Percentiles rank a stretch among this genome's conserved stretches.
These are phyloP conservation scores for Andricus curvator DNA, from an alignment of 2,888 invertebrate genomes.

Conservation along the genomic window DNA sequence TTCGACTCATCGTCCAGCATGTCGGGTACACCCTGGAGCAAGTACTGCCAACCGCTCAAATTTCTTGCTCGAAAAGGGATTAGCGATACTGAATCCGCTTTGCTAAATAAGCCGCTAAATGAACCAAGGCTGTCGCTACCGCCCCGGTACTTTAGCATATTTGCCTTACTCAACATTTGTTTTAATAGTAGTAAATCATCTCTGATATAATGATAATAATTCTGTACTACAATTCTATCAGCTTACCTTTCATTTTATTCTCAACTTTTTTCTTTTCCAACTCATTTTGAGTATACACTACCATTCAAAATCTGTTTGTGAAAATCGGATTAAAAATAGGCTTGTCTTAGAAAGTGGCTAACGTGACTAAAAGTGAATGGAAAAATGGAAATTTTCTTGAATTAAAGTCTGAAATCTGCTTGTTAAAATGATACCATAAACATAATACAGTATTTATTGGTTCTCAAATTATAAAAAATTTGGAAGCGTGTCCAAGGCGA, in stretches of 20 bases:
- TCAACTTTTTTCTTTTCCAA: neutral
- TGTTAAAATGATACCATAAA: no score
- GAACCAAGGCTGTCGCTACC: slow-evolving; percentile 21
- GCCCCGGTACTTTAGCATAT: slow-evolving; percentile 10
- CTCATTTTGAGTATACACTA: no score
- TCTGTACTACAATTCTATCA: neutral
- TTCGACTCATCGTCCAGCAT: slow-evolving; percentile 10
- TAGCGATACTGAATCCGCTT: slow-evolving; percentile 40
- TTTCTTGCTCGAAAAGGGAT: slow-evolving; percentile 39
- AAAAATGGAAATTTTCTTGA: no score
- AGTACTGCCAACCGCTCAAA: slow-evolving; percentile 26
- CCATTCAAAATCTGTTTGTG: no score
- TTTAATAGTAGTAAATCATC: slow-evolving; percentile 26
- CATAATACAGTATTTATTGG: no score
- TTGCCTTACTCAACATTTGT: slow-evolving; percentile 14
- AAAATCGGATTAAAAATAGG: no score
- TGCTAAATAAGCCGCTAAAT: slow-evolving; percentile 39
- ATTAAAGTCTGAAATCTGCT: no score
- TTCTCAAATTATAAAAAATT: no score
- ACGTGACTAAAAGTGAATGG: no score
- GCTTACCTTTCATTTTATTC: neutral
- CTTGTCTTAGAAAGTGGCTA: no score
- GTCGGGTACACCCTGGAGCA: slow-evolving; percentile 1
- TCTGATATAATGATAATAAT: slow-evolving; percentile 15
- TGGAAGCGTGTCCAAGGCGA: no score